A percentile compares a stretch with the other conserved stretches of the same genome.
Conservation (phyloP, 2,888 invertebrate genomes). For the Anorthoa munda region DNA sequence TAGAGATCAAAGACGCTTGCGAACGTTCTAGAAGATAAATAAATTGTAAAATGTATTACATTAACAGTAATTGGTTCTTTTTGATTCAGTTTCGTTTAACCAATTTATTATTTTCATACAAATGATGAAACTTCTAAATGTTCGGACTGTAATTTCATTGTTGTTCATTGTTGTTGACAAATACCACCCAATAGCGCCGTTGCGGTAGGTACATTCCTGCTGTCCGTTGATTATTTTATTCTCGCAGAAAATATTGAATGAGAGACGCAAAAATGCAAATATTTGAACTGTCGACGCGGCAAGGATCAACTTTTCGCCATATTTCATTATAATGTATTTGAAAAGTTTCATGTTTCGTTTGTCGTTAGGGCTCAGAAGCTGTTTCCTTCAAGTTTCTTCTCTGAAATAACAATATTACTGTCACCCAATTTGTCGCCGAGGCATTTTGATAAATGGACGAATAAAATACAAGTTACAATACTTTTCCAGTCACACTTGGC, state of each 20-base stretch:
- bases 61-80: neutral
- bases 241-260: constrained; percentile 59
- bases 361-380: constrained; percentile 68
- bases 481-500: constrained; percentile 58
- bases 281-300: constrained; percentile 70
- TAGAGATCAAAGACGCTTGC: neutral
- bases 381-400: constrained; percentile 65
- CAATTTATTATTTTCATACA: neutral
- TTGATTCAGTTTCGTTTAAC: neutral
- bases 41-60: no score
- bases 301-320: constrained; percentile 73
- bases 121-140: neutral
- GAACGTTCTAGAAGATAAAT: no score
- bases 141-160: constrained; percentile 4
- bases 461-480: constrained; percentile 63
- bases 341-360: constrained; percentile 76
- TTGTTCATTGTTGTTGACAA: no score
- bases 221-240: constrained; percentile 49
- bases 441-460: constrained; percentile 68
- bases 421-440: constrained; percentile 69
- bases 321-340: constrained; percentile 80
- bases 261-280: constrained; percentile 74
- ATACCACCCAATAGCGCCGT: neutral
- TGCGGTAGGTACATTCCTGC: neutral
- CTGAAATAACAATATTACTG: constrained; percentile 74